Conservation (phyloP, 1,140 invertebrate genomes). For the Pogonognathellus flavescens region DNA sequence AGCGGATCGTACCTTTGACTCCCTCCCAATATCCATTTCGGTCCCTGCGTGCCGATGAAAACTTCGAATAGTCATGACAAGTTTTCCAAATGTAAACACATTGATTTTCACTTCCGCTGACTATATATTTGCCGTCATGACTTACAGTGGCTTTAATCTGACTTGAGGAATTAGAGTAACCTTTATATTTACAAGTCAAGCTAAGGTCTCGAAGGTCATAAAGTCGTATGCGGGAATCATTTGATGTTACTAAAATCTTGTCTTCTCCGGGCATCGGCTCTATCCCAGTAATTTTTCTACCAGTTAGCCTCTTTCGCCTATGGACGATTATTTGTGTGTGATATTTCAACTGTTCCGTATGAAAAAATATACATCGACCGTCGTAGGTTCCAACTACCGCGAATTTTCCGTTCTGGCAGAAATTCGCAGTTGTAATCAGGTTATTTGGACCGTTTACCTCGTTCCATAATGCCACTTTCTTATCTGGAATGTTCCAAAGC, state of each 20-base stretch:
- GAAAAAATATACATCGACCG: constrained; percentile 98
- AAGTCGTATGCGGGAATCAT: constrained; percentile 95
- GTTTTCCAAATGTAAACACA: constrained; percentile 97
- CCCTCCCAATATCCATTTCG: constrained; percentile 98
- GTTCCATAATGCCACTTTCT: constrained; percentile 98
- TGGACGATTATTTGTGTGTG: constrained; percentile 97
- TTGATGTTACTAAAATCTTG: constrained; percentile 97
- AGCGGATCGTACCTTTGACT: constrained; percentile 79
- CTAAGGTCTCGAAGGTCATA: constrained; percentile 97
- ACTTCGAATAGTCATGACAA: constrained; percentile 95
- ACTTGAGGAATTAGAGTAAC: constrained; percentile 94
- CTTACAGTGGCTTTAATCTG: constrained; percentile 95
- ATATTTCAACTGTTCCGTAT: constrained; percentile 97
- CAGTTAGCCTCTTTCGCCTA: constrained; percentile 92
- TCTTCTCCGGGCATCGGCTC: constrained; percentile 97
- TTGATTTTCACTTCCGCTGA: constrained; percentile 98
- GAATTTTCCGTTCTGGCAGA: constrained; percentile 96
- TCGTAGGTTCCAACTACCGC: constrained; percentile 98
- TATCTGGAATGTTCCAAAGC: constrained; percentile 98
- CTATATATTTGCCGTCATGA: constrained; percentile 96
- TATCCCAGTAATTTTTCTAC: constrained; percentile 96
- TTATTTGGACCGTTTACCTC: constrained; percentile 94
- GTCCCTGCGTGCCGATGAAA: constrained; percentile 92
- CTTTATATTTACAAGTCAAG: constrained; percentile 96
- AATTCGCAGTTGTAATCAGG: constrained; percentile 97